Base-by-base conservation (phyloP, 2,888 invertebrate species). In the Apoderus coryli region DNA sequence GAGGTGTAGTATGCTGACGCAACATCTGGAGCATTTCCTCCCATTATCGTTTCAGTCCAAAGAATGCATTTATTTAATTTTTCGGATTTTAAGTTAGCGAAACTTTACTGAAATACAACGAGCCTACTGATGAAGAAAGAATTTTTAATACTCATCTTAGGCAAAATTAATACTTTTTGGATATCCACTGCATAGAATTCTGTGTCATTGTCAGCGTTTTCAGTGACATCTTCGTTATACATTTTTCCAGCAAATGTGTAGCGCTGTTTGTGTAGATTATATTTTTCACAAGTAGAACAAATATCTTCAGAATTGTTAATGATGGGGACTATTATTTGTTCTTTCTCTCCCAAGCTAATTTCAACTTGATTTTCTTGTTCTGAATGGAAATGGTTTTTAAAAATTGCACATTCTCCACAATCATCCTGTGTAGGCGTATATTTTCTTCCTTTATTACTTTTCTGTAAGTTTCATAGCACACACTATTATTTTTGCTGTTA, bases 61-160 rank as follows among this genome's bases (percentile, higher is more conserved):
- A 29, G 9, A 13, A 29, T n/a, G 22, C 30, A 29, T 14, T 10
- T 10, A 29, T 29, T 29, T n/a, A 7, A n/a, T 7, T n/a, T n/a
- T 19, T 19, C n/a, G n/a, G 19, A n/a, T 19, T 19, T 29, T 25
- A 29, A 26, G 13, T 27, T 27, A 2, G 34, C 37, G 27, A 39
- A 39, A 16, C 34, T 39, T 31, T 39, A 33, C 25, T 39, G 24
- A 23, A 37, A 34, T 4, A 31, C 35, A 10, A 35, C 26, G 2
- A 39, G 16, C 16, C 37, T 25, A 11, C 31, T 33, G 2, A 33
- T 27, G 23, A 37, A 39, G 29, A 26, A 29, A 5, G 36, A 34
- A 30, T 36, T 34, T 32, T 37, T 39, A 5, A 39, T 34, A 10
- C 35, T 31, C 35, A 38, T 36, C 27, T 38, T 40, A 13, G 40